Evolutionary conservation across 1,140 invertebrate genomes (phyloP).

Genomic region (Brachionus sp.): DNA sequence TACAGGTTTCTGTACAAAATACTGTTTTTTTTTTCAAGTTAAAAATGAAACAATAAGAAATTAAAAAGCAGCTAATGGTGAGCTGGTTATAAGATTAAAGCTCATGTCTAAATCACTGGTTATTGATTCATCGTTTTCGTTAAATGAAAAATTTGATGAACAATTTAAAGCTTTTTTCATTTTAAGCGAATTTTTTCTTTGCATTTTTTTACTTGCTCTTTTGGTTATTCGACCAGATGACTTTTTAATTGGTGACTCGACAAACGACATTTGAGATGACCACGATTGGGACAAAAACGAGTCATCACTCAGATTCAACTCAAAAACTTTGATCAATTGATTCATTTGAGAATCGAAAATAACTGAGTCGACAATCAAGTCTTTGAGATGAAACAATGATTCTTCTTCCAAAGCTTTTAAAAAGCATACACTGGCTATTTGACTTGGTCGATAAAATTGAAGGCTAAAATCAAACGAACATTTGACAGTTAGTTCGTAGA

Average conservation of each 20-base stretch:
- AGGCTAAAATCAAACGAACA: not conserved
- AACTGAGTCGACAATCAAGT: not conserved
- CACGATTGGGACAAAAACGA: not conserved
- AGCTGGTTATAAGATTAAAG: not conserved
- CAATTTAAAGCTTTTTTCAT: constrained; percentile 1
- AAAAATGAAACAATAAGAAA: not conserved
- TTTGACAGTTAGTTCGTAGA: not conserved
- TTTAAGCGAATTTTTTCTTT: not conserved
- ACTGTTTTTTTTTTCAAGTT: not conserved
- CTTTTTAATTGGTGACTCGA: not conserved
- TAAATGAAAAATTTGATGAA: not conserved
- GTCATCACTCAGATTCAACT: not conserved
- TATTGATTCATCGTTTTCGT: not conserved
- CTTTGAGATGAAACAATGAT: not conserved
- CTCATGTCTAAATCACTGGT: constrained; percentile 9
- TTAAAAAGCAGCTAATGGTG: not conserved
- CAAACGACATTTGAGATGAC: not conserved
- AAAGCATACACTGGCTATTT: constrained; percentile 2
- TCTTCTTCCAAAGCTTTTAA: not conserved
- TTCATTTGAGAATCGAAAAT: not conserved
- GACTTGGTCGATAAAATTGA: constrained; percentile 18
- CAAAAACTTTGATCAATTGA: not conserved
- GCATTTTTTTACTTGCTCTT: not conserved
- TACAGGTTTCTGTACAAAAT: not conserved
- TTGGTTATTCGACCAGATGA: not conserved